Percentiles rank a stretch among this genome's conserved stretches.
phyloP scores from a whole-genome alignment of 2,888 invertebrate species.

The Dioctria linearis region DNA sequence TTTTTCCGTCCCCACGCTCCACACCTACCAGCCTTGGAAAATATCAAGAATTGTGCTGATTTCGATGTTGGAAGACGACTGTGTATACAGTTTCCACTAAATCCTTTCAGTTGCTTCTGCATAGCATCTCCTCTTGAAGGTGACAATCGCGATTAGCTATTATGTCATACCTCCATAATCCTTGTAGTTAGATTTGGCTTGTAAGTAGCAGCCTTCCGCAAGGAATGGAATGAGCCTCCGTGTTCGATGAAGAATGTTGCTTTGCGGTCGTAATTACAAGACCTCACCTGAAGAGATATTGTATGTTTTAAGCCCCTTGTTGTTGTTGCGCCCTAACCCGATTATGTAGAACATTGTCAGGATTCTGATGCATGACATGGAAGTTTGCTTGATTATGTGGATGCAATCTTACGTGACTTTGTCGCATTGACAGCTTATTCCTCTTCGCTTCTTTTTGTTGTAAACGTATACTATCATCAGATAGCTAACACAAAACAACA shows the following conservation, averaged over 20 bases:
- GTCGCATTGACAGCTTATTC: not conserved
- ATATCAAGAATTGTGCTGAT: slow-evolving; percentile 7
- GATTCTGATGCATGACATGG: not conserved
- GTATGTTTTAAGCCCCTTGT: not conserved
- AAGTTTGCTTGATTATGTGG: not conserved
- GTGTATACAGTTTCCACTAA: not conserved
- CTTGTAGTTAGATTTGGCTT: not conserved
- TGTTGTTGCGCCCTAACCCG: not conserved
- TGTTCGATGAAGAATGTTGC: not conserved
- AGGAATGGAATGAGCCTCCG: not conserved
- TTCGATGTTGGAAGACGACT: not conserved
- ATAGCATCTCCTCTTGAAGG: not conserved
- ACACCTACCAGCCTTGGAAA: slow-evolving; percentile 1
- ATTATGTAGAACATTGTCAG: not conserved
- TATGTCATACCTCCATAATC: slow-evolving; percentile 23
- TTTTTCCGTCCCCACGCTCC: not conserved
- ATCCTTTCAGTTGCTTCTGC: not conserved
- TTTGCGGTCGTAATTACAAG: slow-evolving; percentile 23
- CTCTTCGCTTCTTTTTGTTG: slow-evolving; percentile 2
- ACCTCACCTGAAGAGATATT: slow-evolving; percentile 18
- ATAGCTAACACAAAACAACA: not conserved
- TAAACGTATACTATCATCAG: slow-evolving; percentile 21
- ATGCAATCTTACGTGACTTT: slow-evolving; percentile 12
- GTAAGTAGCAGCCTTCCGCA: not conserved
- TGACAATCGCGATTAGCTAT: slow-evolving; percentile 27